Percentiles rank a stretch among this genome's conserved stretches.
phyloP scores from a whole-genome alignment of 2,113 vertebrate genomes.

The Marcusenius ussheri region DNA sequence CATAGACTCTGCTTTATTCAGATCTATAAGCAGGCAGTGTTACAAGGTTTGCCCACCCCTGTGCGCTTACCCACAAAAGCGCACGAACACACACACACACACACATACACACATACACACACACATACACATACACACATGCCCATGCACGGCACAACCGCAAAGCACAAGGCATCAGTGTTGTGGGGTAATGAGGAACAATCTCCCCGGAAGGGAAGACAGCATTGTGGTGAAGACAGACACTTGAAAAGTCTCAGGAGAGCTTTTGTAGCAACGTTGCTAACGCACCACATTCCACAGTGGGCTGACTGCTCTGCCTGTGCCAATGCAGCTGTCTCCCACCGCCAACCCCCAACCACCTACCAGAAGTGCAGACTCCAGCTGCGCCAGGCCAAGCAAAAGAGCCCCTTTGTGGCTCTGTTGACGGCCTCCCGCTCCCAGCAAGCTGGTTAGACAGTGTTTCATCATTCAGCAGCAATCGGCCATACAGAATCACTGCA shows the following conservation, averaged over 20 bases:
- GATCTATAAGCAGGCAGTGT: not conserved
- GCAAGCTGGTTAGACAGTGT: not conserved
- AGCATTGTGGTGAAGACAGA: not conserved
- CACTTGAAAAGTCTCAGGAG: not conserved
- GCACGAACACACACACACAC: slow-evolving; percentile 26
- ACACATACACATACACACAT: slow-evolving; percentile 29
- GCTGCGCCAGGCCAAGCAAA: not conserved
- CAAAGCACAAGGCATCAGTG: not conserved
- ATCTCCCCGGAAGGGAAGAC: slow-evolving; percentile 8
- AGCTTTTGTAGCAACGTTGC: not conserved
- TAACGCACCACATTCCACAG: not conserved
- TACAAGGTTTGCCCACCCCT: not conserved
- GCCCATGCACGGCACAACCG: not conserved
- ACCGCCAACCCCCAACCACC: not conserved
- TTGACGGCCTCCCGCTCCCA: not conserved
- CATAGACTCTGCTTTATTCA: not conserved
- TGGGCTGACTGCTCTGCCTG: not conserved
- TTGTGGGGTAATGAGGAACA: not conserved
- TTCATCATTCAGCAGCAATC: not conserved
- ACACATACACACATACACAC: slow-evolving; percentile 16
- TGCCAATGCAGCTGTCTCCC: not conserved
- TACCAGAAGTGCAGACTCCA: not conserved
- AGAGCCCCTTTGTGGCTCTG: not conserved
- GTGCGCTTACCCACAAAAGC: not conserved
- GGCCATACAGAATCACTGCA: not conserved